Base-by-base conservation (phyloP, 53 echinoderm and acorn worm species). In the Paracentrotus lividus region DNA sequence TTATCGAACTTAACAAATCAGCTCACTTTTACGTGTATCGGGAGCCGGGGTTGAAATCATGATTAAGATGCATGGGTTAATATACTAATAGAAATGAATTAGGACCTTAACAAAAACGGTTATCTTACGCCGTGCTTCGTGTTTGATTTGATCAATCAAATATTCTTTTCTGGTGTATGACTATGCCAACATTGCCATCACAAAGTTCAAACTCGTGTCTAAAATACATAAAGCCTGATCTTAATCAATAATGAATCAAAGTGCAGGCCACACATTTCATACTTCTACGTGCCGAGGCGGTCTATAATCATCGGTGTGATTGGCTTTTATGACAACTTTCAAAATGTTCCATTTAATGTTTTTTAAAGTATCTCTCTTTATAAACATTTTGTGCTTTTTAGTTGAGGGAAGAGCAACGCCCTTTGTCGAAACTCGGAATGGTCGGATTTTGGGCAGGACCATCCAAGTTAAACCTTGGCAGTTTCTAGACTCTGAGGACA, bases 361-460 rank as follows among this genome's bases (percentile, higher is more conserved):
- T 12, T 67, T 72, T 72, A 18, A 32, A 32, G 3, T 72, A 1
- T 32, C 20, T 40, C 0, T 72, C 72, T 16, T 72, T 26, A 32
- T 72, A 26, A 26, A 18, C 21, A 72, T 72, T 4, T 18, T 72
- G 2, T 36, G 32, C 16, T 20, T 15, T 72, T 72, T 5, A 38
- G 72, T 72, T 36, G 49, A 81, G 47, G 26, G 47, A 6, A 81
- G 47, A 47, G 49, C 45, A 81, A 27, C 81, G 5, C 47, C 49
- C n/a, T 81, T 81, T 27, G 81, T 81, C 24, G 81, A 81, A 0
- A 81, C 47, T 27, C 44, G 47, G 47, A 81, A 81, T 81, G 81
- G 45, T 49, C 81, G 47, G 26, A 81, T 81, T 13, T 47, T 81
- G 16, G 81, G 81, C 15, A 81, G 49, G 81, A 81, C 81, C 81